Conservation (phyloP, 2,888 invertebrate genomes). For the Orchesella flavescens region DNA sequence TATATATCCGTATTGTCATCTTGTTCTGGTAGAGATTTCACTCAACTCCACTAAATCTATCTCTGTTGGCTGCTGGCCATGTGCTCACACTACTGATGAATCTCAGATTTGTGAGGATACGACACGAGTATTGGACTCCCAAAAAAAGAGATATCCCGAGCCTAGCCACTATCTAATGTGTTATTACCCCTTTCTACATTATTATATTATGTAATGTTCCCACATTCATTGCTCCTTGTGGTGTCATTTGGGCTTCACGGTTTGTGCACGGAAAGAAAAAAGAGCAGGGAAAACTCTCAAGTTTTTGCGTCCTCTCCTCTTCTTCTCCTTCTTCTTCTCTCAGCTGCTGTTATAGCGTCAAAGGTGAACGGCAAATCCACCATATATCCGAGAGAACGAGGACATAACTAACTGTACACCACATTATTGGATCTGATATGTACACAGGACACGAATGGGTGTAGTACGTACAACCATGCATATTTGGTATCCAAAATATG, state of each 20-base stretch:
- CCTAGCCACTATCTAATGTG: constrained; percentile 53
- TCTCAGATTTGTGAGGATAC: constrained; percentile 45
- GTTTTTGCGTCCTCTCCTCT: constrained; percentile 24
- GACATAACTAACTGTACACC: constrained; percentile 32
- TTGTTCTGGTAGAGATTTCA: background rate
- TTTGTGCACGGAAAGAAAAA: constrained; percentile 38
- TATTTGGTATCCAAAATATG: constrained; percentile 4
- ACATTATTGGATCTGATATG: constrained; percentile 31
- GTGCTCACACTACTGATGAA: constrained; percentile 59
- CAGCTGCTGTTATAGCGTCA: constrained; percentile 25
- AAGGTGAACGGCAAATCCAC: constrained; percentile 53
- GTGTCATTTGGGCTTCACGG: constrained; percentile 16
- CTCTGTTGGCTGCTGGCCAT: constrained; percentile 59
- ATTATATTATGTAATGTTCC: constrained; percentile 14
- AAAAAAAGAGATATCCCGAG: constrained; percentile 25
- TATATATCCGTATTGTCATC: background rate
- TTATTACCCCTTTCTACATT: constrained; percentile 20
- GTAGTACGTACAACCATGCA: background rate
- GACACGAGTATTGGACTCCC: background rate
- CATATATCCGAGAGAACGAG: constrained; percentile 22
- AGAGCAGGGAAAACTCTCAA: constrained; percentile 26
- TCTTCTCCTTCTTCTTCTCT: background rate
- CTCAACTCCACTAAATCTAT: background rate
- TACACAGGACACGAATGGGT: background rate
- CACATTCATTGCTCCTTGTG: constrained; percentile 56